Evolutionary conservation across 1,140 invertebrate species (phyloP).

Genomic region (Phortica variegata): DNA sequence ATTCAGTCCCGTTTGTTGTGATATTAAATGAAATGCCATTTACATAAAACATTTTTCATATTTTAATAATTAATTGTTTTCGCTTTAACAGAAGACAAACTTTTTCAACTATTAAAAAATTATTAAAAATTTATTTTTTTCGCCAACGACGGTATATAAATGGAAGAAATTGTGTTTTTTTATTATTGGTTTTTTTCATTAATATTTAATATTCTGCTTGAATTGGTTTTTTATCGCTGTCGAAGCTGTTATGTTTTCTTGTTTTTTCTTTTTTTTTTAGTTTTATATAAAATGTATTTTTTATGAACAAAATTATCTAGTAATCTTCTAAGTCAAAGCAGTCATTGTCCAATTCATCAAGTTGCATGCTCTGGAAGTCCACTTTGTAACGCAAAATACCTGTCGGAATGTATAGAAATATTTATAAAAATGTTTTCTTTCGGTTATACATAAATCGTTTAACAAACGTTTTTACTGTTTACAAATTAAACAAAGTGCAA

Average conservation of each 20-base stretch:
- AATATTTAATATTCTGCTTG: conserved; percentile 43
- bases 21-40: conserved; percentile 9
- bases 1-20: not conserved
- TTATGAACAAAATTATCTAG: conserved; percentile 61
- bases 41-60: conserved; percentile 40
- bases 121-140: conserved; percentile 41
- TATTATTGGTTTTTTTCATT: conserved; percentile 6
- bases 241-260: conserved; percentile 2
- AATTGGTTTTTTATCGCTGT: conserved; percentile 34
- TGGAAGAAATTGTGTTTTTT: conserved; percentile 35
- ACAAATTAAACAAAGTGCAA: conserved; percentile 9
- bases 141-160: conserved; percentile 50
- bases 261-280: conserved; percentile 6
- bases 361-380: conserved; percentile 95
- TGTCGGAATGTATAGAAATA: conserved; percentile 26
- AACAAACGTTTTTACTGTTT: conserved; percentile 17
- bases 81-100: conserved; percentile 41
- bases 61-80: conserved; percentile 41
- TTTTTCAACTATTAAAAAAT: conserved; percentile 24
- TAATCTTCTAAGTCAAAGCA: conserved; percentile 92
- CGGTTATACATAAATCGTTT: conserved; percentile 19
- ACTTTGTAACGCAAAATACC: conserved; percentile 95
- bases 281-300: conserved; percentile 2
- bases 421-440: conserved; percentile 27
- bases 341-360: conserved; percentile 82